These are phyloP conservation scores for Tetragonisca angustula DNA, from an alignment of 2,888 invertebrate species.

Conservation along the genomic window DNA sequence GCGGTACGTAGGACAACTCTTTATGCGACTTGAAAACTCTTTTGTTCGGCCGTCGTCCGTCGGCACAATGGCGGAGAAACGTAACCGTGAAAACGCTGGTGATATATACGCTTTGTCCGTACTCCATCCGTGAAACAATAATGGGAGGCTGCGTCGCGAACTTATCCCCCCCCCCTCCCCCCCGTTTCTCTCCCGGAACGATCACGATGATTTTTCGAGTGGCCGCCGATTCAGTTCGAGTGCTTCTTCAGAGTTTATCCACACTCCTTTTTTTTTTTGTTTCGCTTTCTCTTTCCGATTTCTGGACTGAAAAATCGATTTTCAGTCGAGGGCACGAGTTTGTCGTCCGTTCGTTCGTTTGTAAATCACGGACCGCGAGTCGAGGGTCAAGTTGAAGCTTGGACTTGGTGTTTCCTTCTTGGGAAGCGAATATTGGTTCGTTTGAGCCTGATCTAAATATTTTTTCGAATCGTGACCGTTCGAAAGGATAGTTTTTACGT, in stretches of 20 bases:
- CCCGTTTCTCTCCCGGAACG: not conserved
- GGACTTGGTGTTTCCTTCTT: too few relatives aligned
- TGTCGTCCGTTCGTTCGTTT: not conserved
- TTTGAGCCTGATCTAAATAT: too few relatives aligned
- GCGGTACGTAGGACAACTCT: constrained; percentile 39
- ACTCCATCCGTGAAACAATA: constrained; percentile 49
- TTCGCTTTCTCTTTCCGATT: not conserved
- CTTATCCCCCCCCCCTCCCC: not conserved
- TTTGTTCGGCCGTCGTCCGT: constrained; percentile 41
- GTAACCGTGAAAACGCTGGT: constrained; percentile 49
- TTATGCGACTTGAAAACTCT: constrained; percentile 56
- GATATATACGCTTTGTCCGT: constrained; percentile 48
- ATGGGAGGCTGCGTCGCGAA: constrained; percentile 28
- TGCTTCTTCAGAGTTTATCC: not conserved
- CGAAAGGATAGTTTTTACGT: too few relatives aligned
- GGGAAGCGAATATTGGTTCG: too few relatives aligned
- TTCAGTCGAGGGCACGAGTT: not conserved
- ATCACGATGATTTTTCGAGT: not conserved
- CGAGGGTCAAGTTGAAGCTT: too few relatives aligned
- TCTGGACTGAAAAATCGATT: not conserved
- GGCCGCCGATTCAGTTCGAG: not conserved
- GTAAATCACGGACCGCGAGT: too few relatives aligned
- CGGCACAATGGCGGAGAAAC: constrained; percentile 44
- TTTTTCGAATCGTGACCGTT: too few relatives aligned
- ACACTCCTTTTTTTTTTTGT: not conserved